Conservation (phyloP, 2,888 invertebrate genomes). For the Hirtodrosophila trivittata region DNA sequence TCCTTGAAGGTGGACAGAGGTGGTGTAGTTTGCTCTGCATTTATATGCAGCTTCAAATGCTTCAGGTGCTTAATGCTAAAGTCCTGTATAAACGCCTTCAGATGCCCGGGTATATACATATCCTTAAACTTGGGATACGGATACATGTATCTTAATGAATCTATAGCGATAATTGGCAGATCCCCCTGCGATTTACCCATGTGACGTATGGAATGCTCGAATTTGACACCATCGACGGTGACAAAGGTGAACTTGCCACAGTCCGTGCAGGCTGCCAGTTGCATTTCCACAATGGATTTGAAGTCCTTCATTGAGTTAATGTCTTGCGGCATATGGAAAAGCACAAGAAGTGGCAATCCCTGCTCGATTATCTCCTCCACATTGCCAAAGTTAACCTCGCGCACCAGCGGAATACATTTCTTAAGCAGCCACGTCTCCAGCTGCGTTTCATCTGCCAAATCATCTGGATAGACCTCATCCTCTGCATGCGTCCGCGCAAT, state of each 20-base stretch:
- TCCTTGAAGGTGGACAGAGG: conserved; percentile 55
- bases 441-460: not conserved
- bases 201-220: conserved; percentile 52
- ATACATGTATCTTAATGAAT: conserved; percentile 54
- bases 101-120: conserved; percentile 49
- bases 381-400: conserved; percentile 48
- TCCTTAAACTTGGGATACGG: conserved; percentile 34
- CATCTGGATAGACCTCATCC: conserved; percentile 29
- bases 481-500: conserved; percentile 37
- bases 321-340: conserved; percentile 50
- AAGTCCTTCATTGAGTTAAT: conserved; percentile 46
- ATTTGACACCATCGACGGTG: conserved; percentile 47
- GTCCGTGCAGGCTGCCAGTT: conserved; percentile 29
- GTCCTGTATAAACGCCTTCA: conserved; percentile 40
- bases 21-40: not conserved
- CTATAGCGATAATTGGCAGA: conserved; percentile 63
- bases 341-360: conserved; percentile 44
- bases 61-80: conserved; percentile 14
- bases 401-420: conserved; percentile 52
- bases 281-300: conserved; percentile 58
- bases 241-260: conserved; percentile 41
- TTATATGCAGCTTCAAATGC: not conserved
- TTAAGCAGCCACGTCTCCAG: conserved; percentile 43
- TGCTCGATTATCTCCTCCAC: conserved; percentile 65
- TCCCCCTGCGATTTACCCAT: conserved; percentile 38